Evolutionary conservation across 2,888 invertebrate genomes (phyloP).

Genomic region (Miltochrista miniata): DNA sequence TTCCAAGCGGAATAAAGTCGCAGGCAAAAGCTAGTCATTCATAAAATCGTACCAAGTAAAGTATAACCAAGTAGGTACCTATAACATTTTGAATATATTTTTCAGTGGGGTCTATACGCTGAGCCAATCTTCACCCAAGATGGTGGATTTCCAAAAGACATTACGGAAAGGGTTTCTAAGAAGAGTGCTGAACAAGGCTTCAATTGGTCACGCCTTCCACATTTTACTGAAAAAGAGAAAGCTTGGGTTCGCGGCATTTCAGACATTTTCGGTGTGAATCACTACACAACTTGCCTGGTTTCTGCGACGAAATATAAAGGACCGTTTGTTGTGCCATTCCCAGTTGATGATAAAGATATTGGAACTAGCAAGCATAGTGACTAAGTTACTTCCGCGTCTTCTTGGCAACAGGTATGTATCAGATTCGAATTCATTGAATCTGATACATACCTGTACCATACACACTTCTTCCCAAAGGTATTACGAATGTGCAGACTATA

Average conservation of each 20-base stretch:
- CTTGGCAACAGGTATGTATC: too few species aligned
- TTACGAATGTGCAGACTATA: too few species aligned
- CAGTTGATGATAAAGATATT: slow-evolving; percentile 47
- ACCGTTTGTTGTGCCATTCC: slow-evolving; percentile 40
- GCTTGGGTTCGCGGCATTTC: slow-evolving; percentile 48
- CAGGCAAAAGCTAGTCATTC: too few species aligned
- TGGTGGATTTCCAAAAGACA: slow-evolving; percentile 79
- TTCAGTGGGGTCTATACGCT: too few species aligned
- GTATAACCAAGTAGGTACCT: too few species aligned
- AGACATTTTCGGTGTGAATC: slow-evolving; percentile 84
- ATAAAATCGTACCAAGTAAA: too few species aligned
- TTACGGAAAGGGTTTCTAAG: slow-evolving; percentile 64
- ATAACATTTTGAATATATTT: too few species aligned
- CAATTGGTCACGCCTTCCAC: slow-evolving; percentile 62
- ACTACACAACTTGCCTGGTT: slow-evolving; percentile 80
- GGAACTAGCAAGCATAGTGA: slow-evolving; percentile 36
- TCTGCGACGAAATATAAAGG: slow-evolving; percentile 46
- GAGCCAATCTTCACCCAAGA: slow-evolving; percentile 74
- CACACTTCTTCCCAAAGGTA: too few species aligned
- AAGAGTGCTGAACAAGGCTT: slow-evolving; percentile 70
- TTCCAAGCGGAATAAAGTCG: too few species aligned
- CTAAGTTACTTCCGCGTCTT: slow-evolving; percentile 52
- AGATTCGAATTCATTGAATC: too few species aligned
- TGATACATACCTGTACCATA: too few species aligned
- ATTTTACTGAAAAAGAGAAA: slow-evolving; percentile 62